These are phyloP conservation scores for Oopsacas minuta DNA, from an alignment of 37 sponge, comb jelly and placozoan species.

Conservation along the genomic window DNA sequence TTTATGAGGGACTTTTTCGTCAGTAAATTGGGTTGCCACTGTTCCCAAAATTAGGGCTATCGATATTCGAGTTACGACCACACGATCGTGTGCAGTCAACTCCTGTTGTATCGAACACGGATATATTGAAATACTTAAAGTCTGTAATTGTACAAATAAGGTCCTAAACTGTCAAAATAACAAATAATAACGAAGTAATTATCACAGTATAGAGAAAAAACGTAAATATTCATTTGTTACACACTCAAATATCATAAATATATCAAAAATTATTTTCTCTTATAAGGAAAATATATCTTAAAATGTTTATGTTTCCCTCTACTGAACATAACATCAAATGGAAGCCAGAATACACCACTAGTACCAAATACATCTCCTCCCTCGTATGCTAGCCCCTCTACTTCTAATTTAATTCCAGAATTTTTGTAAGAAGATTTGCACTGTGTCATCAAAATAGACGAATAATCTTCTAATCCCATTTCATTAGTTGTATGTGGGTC, in stretches of 20 bases:
- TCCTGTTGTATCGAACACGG: no score
- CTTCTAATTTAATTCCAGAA: neutral
- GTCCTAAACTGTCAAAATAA: no score
- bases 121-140: no score
- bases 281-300: neutral
- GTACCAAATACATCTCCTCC: neutral
- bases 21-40: no score
- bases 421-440: neutral
- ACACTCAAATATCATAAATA: neutral
- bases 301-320: neutral
- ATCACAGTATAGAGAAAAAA: no score
- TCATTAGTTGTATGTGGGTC: neutral
- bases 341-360: neutral
- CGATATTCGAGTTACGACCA: no score
- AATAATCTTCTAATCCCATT: neutral
- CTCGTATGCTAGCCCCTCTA: neutral
- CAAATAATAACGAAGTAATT: no score
- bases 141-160: no score
- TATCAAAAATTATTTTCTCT: neutral
- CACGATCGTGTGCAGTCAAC: no score
- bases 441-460: neutral
- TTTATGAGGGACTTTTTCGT: no score
- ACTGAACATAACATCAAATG: constrained; percentile 16
- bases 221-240: no score
- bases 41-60: no score